These are phyloP conservation scores for Zoanthus sociatus DNA, from an alignment of 92 coral and sea anemone genomes.

Conservation along the genomic window DNA sequence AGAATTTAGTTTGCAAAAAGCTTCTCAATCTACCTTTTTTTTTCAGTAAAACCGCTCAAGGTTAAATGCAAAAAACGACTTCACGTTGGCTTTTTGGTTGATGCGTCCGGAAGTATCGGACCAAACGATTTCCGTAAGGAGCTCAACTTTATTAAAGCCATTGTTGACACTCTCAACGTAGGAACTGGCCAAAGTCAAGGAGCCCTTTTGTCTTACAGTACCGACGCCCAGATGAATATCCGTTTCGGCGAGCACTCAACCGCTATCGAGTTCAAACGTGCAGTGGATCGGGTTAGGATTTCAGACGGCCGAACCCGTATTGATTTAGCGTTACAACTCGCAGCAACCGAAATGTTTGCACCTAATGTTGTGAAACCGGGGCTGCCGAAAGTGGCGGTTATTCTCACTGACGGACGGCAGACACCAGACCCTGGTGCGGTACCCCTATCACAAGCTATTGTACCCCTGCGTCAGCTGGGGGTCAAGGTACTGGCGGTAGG, in stretches of 20 bases:
- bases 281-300: constrained; percentile 66
- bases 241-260: constrained; percentile 69
- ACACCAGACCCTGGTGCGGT: constrained; percentile 72
- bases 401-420: constrained; percentile 91
- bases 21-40: not conserved
- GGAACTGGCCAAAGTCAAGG: constrained; percentile 69
- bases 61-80: constrained; percentile 25
- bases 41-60: constrained; percentile 16
- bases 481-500: constrained; percentile 78
- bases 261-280: constrained; percentile 65
- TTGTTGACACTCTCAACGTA: constrained; percentile 71
- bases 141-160: constrained; percentile 70
- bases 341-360: constrained; percentile 65
- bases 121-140: constrained; percentile 60
- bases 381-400: constrained; percentile 72
- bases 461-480: constrained; percentile 67
- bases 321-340: constrained; percentile 79
- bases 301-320: constrained; percentile 84
- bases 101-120: constrained; percentile 81
- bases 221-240: constrained; percentile 56
- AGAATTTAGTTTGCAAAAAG: not conserved
- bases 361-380: constrained; percentile 71
- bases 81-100: constrained; percentile 79
- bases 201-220: constrained; percentile 69
- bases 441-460: constrained; percentile 59